These are phyloP conservation scores for Schizopygopsis pylzovi DNA, from an alignment of 2,797 vertebrate genomes.

Conservation along the genomic window DNA sequence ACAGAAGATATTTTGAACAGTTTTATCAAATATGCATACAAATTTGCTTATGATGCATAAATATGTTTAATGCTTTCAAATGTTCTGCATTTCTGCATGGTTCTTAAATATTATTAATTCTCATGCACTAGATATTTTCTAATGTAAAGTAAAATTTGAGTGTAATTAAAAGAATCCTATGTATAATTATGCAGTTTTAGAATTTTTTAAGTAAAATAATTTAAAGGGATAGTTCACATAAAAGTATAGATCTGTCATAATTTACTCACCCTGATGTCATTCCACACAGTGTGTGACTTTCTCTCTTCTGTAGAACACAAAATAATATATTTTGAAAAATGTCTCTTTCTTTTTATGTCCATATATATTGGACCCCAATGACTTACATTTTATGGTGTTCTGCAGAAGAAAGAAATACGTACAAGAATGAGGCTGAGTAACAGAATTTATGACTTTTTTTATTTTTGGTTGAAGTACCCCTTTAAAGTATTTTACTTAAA, in stretches of 20 bases:
- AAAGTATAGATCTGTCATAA: too few species aligned
- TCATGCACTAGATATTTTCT: neutral
- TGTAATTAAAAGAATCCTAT: neutral
- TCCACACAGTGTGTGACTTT: neutral
- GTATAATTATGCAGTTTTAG: neutral
- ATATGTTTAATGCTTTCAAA: conserved; percentile 21
- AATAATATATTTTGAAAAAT: neutral
- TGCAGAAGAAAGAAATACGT: neutral
- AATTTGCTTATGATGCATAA: conserved; percentile 56
- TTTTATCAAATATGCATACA: conserved; percentile 59
- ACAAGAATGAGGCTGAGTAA: neutral
- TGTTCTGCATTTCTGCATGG: neutral
- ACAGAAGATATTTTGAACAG: conserved; percentile 52
- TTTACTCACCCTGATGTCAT: neutral
- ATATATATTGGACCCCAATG: neutral
- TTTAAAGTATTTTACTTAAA: conserved; percentile 66
- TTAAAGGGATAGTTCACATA: neutral
- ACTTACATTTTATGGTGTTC: neutral
- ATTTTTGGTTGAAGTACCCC: neutral
- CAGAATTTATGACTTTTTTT: neutral
- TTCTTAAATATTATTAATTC: neutral
- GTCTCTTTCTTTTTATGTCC: neutral
- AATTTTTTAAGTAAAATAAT: neutral
- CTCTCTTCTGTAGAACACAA: neutral
- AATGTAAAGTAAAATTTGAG: conserved; percentile 4